phyloP scores from a whole-genome alignment of 2,797 vertebrate species.

The Pangasius djambal region DNA sequence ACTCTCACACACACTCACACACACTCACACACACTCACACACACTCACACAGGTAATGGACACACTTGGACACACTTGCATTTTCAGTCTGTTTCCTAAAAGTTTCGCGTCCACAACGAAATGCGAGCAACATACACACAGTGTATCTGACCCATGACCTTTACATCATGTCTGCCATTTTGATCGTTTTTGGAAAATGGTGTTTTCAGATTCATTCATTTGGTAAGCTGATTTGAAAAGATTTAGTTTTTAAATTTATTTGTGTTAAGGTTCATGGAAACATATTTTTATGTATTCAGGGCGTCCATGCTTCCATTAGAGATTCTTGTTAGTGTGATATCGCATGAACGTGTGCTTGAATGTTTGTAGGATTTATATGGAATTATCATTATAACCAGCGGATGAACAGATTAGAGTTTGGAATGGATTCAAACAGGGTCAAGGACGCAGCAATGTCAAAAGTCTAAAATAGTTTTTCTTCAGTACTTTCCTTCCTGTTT shows the following conservation, averaged over 20 bases:
- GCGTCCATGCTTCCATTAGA: background rate
- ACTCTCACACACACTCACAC: background rate
- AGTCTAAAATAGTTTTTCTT: background rate
- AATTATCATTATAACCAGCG: background rate
- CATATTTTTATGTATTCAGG: too few relatives aligned
- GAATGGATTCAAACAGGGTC: background rate
- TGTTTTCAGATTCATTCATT: background rate
- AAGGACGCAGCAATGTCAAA: background rate
- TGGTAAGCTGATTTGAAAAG: background rate
- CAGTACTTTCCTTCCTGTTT: background rate
- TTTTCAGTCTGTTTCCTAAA: too few relatives aligned
- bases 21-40: background rate
- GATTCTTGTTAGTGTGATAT: background rate
- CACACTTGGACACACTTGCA: too few relatives aligned
- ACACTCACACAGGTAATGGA: too few relatives aligned
- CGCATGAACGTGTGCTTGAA: too few relatives aligned
- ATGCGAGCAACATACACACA: too few relatives aligned
- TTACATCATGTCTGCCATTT: background rate
- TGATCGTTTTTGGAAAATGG: background rate
- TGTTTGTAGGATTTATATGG: background rate
- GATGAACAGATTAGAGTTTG: background rate
- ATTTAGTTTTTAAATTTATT: background rate
- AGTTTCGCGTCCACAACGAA: too few relatives aligned
- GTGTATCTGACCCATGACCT: background rate
- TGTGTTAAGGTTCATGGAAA: background rate